Percentiles rank a stretch among this genome's conserved stretches.
Conservation (phyloP, 2,797 vertebrate genomes). For the Decapterus maruadsi region DNA sequence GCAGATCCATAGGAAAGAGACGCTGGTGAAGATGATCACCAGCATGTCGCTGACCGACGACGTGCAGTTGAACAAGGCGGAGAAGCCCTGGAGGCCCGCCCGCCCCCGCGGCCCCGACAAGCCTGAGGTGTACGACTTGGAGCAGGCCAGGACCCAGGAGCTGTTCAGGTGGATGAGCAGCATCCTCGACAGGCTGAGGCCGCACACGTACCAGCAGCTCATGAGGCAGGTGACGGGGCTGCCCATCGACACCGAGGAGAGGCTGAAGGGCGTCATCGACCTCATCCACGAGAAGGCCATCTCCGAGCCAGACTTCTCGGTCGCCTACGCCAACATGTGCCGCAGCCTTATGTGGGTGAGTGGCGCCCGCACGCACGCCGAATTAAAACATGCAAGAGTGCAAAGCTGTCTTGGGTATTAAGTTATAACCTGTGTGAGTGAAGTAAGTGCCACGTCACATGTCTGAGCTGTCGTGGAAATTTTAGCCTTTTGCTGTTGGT, state of each 20-base stretch:
- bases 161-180: slow-evolving; percentile 94
- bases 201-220: slow-evolving; percentile 98
- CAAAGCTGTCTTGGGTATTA: too few species aligned
- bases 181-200: slow-evolving; percentile 97
- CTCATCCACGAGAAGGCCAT: slow-evolving; percentile 99
- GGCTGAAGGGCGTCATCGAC: slow-evolving; percentile 98
- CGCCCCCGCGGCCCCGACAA: too few species aligned
- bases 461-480: too few species aligned
- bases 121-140: too few species aligned
- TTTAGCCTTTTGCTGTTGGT: too few species aligned
- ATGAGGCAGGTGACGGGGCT: slow-evolving; percentile 98
- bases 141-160: slow-evolving; percentile 90
- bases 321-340: slow-evolving; percentile 99
- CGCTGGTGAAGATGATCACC: slow-evolving; percentile 94
- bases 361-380: too few species aligned
- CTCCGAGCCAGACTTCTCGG: slow-evolving; percentile 98
- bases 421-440: background rate
- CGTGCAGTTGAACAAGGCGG: too few species aligned
- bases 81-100: too few species aligned
- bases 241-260: slow-evolving; percentile 95
- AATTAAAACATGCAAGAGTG: too few species aligned
- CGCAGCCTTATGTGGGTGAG: slow-evolving; percentile 98
- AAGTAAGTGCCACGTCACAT: too few species aligned
- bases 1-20: slow-evolving; percentile 91
- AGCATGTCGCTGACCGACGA: slow-evolving; percentile 90